phyloP scores from a whole-genome alignment of 2,888 invertebrate genomes.

The Drosophila meridionalis region DNA sequence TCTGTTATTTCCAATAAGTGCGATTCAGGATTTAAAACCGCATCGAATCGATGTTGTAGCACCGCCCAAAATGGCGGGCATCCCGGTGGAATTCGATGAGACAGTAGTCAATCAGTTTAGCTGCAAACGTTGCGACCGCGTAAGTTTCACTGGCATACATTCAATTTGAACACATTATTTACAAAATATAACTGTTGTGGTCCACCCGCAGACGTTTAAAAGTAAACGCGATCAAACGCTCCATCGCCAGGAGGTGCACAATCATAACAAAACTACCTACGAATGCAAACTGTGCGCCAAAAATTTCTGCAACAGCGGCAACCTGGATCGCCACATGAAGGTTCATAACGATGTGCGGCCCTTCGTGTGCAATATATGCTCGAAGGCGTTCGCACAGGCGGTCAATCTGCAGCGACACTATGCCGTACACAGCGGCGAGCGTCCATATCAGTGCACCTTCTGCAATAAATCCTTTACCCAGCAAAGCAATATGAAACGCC shows the following conservation, averaged over 20 bases:
- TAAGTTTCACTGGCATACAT: slow-evolving; percentile 47
- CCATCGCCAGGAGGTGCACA: slow-evolving; percentile 84
- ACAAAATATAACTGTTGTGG: slow-evolving; percentile 2
- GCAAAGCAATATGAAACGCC: slow-evolving; percentile 84
- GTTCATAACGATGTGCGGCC: slow-evolving; percentile 85
- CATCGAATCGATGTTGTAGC: slow-evolving; percentile 67
- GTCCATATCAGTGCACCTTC: slow-evolving; percentile 83
- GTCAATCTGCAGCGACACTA: slow-evolving; percentile 84
- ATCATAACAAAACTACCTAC: slow-evolving; percentile 83
- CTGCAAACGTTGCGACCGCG: slow-evolving; percentile 76
- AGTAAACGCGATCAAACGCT: slow-evolving; percentile 84
- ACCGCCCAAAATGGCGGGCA: slow-evolving; percentile 65
- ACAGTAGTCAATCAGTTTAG: slow-evolving; percentile 71
- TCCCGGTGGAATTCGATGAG: slow-evolving; percentile 74
- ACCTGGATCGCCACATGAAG: slow-evolving; percentile 84
- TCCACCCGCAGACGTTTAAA: slow-evolving; percentile 74
- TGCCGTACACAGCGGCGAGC: slow-evolving; percentile 84
- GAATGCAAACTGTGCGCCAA: slow-evolving; percentile 84
- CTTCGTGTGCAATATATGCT: slow-evolving; percentile 82
- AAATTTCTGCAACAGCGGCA: slow-evolving; percentile 84
- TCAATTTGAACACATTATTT: background rate
- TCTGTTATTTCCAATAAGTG: slow-evolving; percentile 8
- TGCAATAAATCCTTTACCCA: slow-evolving; percentile 84
- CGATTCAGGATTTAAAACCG: slow-evolving; percentile 33
- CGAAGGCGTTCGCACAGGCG: slow-evolving; percentile 84